Conservation (phyloP, 1,140 invertebrate genomes). For the Calephelis virginiensis region DNA sequence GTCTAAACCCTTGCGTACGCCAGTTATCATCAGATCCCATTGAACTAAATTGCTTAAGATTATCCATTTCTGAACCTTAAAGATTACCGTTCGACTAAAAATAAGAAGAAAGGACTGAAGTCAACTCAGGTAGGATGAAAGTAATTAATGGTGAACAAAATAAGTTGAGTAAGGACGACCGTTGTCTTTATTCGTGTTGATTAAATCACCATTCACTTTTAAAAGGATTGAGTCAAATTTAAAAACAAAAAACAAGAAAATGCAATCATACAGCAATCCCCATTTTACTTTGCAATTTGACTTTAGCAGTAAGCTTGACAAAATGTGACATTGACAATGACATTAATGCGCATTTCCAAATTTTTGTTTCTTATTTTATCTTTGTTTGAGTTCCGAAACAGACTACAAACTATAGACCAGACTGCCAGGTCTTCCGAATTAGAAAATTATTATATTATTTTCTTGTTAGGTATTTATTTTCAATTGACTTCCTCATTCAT, state of each 20-base stretch:
- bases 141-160: conserved; percentile 2
- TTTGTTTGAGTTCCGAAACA: too few species aligned
- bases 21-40: conserved; percentile 67
- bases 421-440: too few species aligned
- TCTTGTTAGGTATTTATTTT: too few species aligned
- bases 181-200: too few species aligned
- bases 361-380: too few species aligned
- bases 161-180: neutral
- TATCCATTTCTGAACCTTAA: conserved; percentile 41
- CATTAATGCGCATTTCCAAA: too few species aligned
- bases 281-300: neutral
- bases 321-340: too few species aligned
- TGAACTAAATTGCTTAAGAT: conserved; percentile 56
- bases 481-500: too few species aligned
- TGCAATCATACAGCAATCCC: neutral
- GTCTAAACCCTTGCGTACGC: conserved; percentile 57
- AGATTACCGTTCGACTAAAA: neutral
- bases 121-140: neutral
- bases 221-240: too few species aligned
- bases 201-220: neutral
- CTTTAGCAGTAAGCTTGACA: neutral
- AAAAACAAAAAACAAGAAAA: neutral
- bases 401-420: too few species aligned
- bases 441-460: too few species aligned
- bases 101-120: neutral